Base-by-base conservation (phyloP, 2,797 vertebrate species). In the Chelon labrosus region DNA sequence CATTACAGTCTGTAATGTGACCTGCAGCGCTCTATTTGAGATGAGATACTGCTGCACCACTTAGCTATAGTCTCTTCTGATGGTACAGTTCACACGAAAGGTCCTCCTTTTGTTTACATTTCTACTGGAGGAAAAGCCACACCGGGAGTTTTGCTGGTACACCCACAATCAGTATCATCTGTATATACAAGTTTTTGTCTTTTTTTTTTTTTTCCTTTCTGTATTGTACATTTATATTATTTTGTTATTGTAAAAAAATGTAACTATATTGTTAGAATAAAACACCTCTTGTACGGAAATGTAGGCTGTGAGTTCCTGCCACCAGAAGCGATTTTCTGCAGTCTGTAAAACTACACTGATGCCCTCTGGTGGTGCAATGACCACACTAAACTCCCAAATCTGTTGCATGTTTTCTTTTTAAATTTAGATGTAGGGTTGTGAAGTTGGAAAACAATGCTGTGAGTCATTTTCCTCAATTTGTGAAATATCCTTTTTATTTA, bases 171-270 rank as follows among this genome's bases (percentile, higher is more conserved):
- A 69, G 70, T 52, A 6, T 92, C 92, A 90, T 89, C 86, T 94
- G 91, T 95, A 91, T 54, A 87, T 94, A 82, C 37, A 75, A 17
- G 5, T 46, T 47, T 19, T 47, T 82, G 42, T 80, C 47, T 69
- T 75, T 62, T 65, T 38, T 65, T 39, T 57, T 73, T 70, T 70
- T 62, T 60, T 73, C n/a, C 56, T 67, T 69, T 83, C 85, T 89
- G 86, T 87, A 83, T 85, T 86, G 85, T 91, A 81, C 62, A 90
- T 91, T 87, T 90, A 63, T 89, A 91, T 85, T 0, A 73, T 91
- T 94, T 91, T 93, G 82, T 90, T 91, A 92, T 88, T 92, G 85
- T 88, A 78, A 72, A 27, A 27, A 91, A 84, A 79, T 92, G n/a
- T 77, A 82, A 85, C 22, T 77, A 85, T 83, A 78, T 79, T 91